These are phyloP conservation scores for Caenorhabditis sp. DNA, from an alignment of 2,888 invertebrate genomes.

Conservation along the genomic window DNA sequence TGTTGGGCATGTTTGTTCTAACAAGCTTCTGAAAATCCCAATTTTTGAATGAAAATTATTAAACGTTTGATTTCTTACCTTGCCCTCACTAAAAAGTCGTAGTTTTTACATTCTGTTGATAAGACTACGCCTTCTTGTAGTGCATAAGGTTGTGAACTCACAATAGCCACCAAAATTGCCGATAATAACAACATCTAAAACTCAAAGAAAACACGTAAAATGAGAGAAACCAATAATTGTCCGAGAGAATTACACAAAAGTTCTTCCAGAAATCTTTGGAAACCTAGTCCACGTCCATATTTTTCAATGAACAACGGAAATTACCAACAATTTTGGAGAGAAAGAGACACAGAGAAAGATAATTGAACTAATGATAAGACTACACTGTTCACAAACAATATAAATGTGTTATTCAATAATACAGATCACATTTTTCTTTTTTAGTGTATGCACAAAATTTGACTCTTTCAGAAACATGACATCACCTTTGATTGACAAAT, in stretches of 20 bases:
- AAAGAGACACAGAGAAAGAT: background rate
- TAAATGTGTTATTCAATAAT: background rate
- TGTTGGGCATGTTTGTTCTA: conserved; percentile 15
- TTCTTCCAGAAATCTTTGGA: background rate
- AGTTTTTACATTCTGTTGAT: background rate
- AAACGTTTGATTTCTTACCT: background rate
- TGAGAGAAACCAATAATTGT: background rate
- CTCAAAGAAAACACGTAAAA: background rate
- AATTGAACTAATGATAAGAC: conserved; percentile 1
- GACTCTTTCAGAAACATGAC: conserved; percentile 15
- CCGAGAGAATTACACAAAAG: background rate
- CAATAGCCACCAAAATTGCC: background rate
- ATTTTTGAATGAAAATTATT: background rate
- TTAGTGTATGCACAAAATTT: background rate
- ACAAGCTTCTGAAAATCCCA: background rate
- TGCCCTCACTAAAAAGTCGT: background rate
- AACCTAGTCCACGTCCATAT: background rate
- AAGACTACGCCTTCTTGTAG: background rate
- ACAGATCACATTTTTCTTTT: no score
- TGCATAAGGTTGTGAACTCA: background rate
- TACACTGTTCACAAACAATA: background rate
- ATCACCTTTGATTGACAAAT: conserved; percentile 36
- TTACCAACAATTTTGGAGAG: background rate
- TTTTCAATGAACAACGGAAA: background rate
- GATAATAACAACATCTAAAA: background rate